Conservation (phyloP, 2,888 invertebrate species). For the Gymnocheta viridis region DNA sequence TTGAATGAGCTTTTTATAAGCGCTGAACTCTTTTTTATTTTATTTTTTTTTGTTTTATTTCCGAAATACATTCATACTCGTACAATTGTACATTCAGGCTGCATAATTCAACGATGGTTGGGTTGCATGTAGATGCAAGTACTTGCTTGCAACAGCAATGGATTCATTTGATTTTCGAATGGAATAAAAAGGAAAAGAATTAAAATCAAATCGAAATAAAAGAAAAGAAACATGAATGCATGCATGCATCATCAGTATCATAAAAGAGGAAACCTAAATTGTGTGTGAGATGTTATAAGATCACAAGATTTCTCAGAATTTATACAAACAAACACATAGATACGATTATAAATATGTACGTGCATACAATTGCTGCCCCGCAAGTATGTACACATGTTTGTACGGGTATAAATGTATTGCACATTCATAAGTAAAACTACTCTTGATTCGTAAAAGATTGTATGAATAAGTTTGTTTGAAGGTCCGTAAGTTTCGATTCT, state of each 20-base stretch:
- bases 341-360: conserved; percentile 20
- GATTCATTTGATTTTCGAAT: conserved; percentile 39
- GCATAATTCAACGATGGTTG: conserved; percentile 23
- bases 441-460: conserved; percentile 11
- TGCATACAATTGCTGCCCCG: conserved; percentile 26
- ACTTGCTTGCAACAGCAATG: conserved; percentile 45
- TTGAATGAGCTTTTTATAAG: conserved; percentile 60
- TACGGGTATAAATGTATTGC: not conserved
- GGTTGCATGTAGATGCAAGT: not conserved
- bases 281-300: conserved; percentile 70
- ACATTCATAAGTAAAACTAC: conserved; percentile 34
- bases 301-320: conserved; percentile 70
- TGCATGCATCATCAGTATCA: conserved; percentile 65
- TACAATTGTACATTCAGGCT: conserved; percentile 45
- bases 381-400: not conserved
- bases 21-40: conserved; percentile 13
- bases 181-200: conserved; percentile 1
- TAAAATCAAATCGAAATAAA: conserved; percentile 29
- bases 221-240: conserved; percentile 56
- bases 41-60: not conserved
- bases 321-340: conserved; percentile 74
- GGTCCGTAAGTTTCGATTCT: conserved; percentile 8
- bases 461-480: conserved; percentile 10
- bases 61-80: conserved; percentile 43
- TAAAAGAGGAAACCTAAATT: conserved; percentile 69